These are phyloP conservation scores for Tetragnatha montana DNA, from an alignment of 2,888 invertebrate species.

Conservation along the genomic window DNA sequence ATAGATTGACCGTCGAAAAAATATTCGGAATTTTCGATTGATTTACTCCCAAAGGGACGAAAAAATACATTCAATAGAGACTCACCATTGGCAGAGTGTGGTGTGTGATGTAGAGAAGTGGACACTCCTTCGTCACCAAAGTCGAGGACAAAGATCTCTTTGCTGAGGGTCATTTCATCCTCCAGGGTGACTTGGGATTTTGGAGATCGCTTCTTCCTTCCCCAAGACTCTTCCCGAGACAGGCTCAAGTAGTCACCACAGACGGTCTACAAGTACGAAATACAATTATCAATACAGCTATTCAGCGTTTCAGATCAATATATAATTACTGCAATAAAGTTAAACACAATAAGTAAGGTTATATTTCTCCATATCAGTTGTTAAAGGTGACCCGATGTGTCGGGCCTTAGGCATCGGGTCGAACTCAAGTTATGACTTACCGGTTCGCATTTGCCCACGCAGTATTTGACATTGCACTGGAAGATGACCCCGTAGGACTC, in stretches of 20 bases:
- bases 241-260: constrained; percentile 55
- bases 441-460: constrained; percentile 94
- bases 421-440: constrained; percentile 79
- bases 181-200: constrained; percentile 75
- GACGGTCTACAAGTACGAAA: constrained; percentile 23
- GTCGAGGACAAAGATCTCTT: constrained; percentile 94
- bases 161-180: constrained; percentile 94
- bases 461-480: constrained; percentile 97
- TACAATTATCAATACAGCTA: not conserved
- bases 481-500: constrained; percentile 97
- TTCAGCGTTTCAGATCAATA: too few species aligned
- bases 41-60: too few species aligned
- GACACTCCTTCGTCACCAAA: constrained; percentile 85
- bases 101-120: constrained; percentile 60
- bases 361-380: too few species aligned
- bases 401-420: too few species aligned
- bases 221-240: constrained; percentile 90
- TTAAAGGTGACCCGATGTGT: too few species aligned
- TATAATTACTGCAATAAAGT: too few species aligned
- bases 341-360: too few species aligned
- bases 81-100: constrained; percentile 72
- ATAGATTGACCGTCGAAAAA: too few species aligned
- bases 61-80: not conserved
- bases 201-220: constrained; percentile 87
- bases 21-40: too few species aligned